Evolutionary conservation across 2,888 invertebrate species (phyloP).

Genomic region (Diadegma fenestrale): DNA sequence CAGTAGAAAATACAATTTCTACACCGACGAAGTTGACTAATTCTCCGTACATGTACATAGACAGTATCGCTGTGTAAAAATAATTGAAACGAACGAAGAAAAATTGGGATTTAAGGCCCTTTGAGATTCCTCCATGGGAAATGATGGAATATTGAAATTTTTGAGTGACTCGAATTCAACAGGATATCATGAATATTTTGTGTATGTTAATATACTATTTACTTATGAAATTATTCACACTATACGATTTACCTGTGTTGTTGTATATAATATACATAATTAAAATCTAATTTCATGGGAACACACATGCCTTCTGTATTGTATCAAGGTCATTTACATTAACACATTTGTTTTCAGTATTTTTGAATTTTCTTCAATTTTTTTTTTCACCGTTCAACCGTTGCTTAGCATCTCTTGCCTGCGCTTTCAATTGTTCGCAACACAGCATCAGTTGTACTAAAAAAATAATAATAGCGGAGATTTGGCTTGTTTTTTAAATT

Average conservation of each 20-base stretch:
- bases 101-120: slow-evolving; percentile 38
- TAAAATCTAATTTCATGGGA: slow-evolving; percentile 75
- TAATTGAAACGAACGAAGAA: slow-evolving; percentile 24
- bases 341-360: slow-evolving; percentile 27
- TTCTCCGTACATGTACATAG: slow-evolving; percentile 54
- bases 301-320: slow-evolving; percentile 71
- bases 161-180: slow-evolving; percentile 72
- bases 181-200: slow-evolving; percentile 72
- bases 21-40: slow-evolving; percentile 30
- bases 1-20: slow-evolving; percentile 32
- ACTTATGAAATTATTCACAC: slow-evolving; percentile 73
- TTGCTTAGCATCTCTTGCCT: slow-evolving; percentile 51
- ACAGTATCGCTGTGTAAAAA: slow-evolving; percentile 43
- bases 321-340: slow-evolving; percentile 57
- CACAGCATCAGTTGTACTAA: neutral
- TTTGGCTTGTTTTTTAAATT: neutral
- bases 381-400: slow-evolving; percentile 38
- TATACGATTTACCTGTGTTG: slow-evolving; percentile 75
- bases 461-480: slow-evolving; percentile 3
- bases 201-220: slow-evolving; percentile 73
- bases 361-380: slow-evolving; percentile 20
- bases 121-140: slow-evolving; percentile 69
- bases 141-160: slow-evolving; percentile 69
- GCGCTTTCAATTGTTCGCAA: slow-evolving; percentile 25
- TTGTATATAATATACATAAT: slow-evolving; percentile 75